These are phyloP conservation scores for Aphelenchoides besseyi DNA, from an alignment of 1,140 invertebrate genomes.

Conservation along the genomic window DNA sequence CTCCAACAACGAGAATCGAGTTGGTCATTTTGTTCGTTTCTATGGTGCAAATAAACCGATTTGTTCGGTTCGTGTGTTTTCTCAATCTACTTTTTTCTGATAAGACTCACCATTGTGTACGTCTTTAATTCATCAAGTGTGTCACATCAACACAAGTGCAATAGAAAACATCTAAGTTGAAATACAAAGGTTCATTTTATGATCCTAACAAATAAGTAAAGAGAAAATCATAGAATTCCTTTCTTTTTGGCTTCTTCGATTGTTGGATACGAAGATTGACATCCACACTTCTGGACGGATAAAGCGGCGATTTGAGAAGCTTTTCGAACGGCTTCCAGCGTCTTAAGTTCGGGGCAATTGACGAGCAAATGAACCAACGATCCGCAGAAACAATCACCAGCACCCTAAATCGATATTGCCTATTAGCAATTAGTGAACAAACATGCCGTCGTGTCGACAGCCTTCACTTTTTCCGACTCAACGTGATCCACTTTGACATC, in stretches of 20 bases:
- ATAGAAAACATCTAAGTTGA: background rate
- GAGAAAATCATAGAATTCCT: slow-evolving; percentile 20
- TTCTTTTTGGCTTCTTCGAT: slow-evolving; percentile 44
- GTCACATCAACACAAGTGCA: too few species aligned
- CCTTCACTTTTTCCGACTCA: slow-evolving; percentile 45
- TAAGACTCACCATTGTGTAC: too few species aligned
- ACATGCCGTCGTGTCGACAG: slow-evolving; percentile 50
- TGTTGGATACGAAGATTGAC: slow-evolving; percentile 45
- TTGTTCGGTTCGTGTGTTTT: background rate
- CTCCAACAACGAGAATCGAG: background rate
- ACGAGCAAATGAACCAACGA: slow-evolving; percentile 46
- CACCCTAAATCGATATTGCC: slow-evolving; percentile 46
- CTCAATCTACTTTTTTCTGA: background rate
- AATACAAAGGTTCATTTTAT: too few species aligned
- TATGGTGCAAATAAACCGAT: too few species aligned
- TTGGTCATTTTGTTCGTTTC: background rate
- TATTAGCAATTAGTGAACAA: slow-evolving; percentile 9
- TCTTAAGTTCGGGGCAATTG: slow-evolving; percentile 10
- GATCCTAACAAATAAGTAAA: too few species aligned
- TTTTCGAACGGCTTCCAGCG: slow-evolving; percentile 12
- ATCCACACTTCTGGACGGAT: slow-evolving; percentile 45
- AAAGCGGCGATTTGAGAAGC: slow-evolving; percentile 45
- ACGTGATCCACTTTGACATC: slow-evolving; percentile 38
- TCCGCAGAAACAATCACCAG: slow-evolving; percentile 55
- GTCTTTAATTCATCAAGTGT: too few species aligned